Base-by-base conservation (phyloP, 1,140 invertebrate species). In the Araneus ventricosus region DNA sequence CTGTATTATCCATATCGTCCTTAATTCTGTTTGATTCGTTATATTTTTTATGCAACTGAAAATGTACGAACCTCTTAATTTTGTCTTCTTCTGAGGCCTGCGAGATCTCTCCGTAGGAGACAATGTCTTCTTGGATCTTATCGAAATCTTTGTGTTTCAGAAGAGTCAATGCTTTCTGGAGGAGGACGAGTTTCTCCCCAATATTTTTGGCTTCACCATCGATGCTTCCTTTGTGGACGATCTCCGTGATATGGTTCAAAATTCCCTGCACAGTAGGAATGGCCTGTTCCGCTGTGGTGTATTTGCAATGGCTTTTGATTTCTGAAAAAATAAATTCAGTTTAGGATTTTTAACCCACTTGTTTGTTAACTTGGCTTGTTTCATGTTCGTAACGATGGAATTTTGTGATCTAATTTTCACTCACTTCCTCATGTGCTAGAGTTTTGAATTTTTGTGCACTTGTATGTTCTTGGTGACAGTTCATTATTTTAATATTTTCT, bases 11-110 rank as follows among this genome's bases (percentile, higher is more conserved):
- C 10, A 52, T 14, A 14, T 14, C 1, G 6, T 45, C 10, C 41
- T 14, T 10, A 14, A 14, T 52, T 52, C 45, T 8, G 17, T 52
- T 52, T 52, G n/a, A n/a, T n/a, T 52, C 6, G 1, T 52, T 17
- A 52, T 59, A 37, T 8, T 52, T 22, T 10, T 30, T 8, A 27
- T 3, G 7, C 27, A 0, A 1, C 27, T 67, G 10, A 67, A 22
- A n/a, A 27, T n/a, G 24, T 22, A 57, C 45, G 17, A 80, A 93
- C 92, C 92, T 93, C 30, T 59, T 93, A 10, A 93, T 45, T 82
- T 88, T 93, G 0, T 93, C 70, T 82, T 93, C n/a, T 22, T 61
- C 63, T 2, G n/a, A 5, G 8, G 92, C 67, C 0, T 22, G 0
- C 7, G 4, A 0, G 4, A 88, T 22, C 0, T 2, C 0, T 7